Evolutionary conservation across 2,797 vertebrate genomes (phyloP), one percentile per base, ranked within the genome.

Genomic region (Paratrypauchen microcephalus): DNA sequence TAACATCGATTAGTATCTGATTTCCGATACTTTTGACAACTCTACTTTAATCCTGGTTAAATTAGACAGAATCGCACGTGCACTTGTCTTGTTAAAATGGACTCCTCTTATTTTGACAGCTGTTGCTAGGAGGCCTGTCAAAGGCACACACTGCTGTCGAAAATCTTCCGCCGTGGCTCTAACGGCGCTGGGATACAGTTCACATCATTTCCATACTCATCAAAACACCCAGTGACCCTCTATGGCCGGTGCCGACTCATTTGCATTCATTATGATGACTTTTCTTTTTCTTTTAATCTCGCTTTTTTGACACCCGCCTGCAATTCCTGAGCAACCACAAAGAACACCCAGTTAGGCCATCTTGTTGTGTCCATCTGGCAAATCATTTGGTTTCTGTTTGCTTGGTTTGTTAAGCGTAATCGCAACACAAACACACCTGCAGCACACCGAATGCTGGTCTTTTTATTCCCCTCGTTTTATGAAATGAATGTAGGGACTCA

Each of bases 231-330:
- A 26, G 70, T 83, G 82, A 87, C 83, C 85, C 63, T 7, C 65
- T 1, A 13, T 70, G 74, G 57, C 79, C 80, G 57, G 19, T 23
- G 19, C 30, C 39, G 45, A 86, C 64, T 80, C 57, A 78, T 78
- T 66, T 85, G 75, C 78, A 84, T 87, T 72, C 71, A 87, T 83
- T 83, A 80, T 71, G 63, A 52, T 4, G 45, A 65, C 48, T 67
- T 57, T 81, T 16, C 16, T 45, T 15, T 16, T 45, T 16, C 78
- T 64, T 57, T 67, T 81, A 78, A 74, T 73, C 74, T 73, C 32
- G 23, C 28, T 68, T 72, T 74, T 70, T 73, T 66, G 64, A 65
- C 59, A 65, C 65, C 65, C 24, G 48, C 68, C 68, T 67, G 41
- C 45, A 32, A 68, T n/a, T 1, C 39, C 66, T 39, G 36, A 65